Evolutionary conservation across 2,888 invertebrate species (phyloP).

Genomic region (Elegia similella): DNA sequence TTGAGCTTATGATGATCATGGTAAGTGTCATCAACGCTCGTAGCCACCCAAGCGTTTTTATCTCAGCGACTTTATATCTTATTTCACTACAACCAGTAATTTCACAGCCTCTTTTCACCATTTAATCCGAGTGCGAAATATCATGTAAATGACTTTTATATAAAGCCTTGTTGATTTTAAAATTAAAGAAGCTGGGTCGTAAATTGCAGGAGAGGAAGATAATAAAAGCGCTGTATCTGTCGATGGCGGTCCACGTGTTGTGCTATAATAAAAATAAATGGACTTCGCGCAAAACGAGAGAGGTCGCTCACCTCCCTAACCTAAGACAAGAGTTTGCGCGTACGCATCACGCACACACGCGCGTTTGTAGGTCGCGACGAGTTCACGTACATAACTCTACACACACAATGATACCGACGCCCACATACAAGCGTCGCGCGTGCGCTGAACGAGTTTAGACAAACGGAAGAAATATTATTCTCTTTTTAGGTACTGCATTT

Average conservation of each 20-base stretch:
- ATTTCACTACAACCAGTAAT: too few relatives aligned
- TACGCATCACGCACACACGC: conserved; percentile 62
- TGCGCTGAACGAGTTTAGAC: conserved; percentile 78
- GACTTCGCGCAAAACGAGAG: conserved; percentile 70
- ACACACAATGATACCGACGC: conserved; percentile 45
- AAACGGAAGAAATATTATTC: conserved; percentile 80
- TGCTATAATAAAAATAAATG: conserved; percentile 78
- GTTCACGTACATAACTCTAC: conserved; percentile 34
- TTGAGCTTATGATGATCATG: too few relatives aligned
- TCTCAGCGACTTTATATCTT: too few relatives aligned
- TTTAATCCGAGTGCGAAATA: too few relatives aligned
- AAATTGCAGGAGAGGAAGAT: conserved; percentile 57
- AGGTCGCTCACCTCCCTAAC: conserved; percentile 81
- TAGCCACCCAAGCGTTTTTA: too few relatives aligned
- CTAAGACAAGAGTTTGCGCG: conserved; percentile 76
- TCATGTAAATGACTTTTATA: too few relatives aligned
- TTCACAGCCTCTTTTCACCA: too few relatives aligned
- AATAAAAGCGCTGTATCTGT: conserved; percentile 63
- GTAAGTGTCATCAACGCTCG: too few relatives aligned
- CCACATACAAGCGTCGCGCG: conserved; percentile 61
- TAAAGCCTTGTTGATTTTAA: background rate
- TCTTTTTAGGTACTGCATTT: conserved; percentile 72
- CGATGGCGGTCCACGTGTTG: conserved; percentile 67
- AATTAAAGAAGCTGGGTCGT: conserved; percentile 19
- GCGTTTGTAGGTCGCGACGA: conserved; percentile 51